Evolutionary conservation across 1,140 invertebrate species (phyloP).

Genomic region (Rhopalosiphum maidis): DNA sequence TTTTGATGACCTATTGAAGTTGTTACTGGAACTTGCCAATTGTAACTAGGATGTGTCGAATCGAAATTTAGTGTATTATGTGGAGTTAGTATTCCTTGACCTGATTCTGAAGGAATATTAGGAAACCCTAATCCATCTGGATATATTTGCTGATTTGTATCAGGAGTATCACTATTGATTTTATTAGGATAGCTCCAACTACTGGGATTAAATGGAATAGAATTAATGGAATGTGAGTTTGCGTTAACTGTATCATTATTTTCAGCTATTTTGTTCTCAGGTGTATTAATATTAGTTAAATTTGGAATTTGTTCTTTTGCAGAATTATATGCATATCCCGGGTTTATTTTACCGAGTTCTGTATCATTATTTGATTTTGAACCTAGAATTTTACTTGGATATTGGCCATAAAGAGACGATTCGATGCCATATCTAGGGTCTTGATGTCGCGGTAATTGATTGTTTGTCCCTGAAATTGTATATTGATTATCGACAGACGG

Average conservation of each 20-base stretch:
- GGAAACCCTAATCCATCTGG: conserved; percentile 16
- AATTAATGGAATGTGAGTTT: neutral
- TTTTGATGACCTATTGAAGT: neutral
- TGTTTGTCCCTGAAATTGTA: neutral
- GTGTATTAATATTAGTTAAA: neutral
- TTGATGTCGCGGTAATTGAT: neutral
- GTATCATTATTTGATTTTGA: neutral
- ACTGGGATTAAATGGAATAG: neutral
- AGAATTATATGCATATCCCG: neutral
- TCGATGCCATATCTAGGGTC: neutral
- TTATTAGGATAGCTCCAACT: neutral
- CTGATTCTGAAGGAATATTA: neutral
- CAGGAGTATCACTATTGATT: neutral
- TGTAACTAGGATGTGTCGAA: conserved; percentile 7
- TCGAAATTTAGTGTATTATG: neutral
- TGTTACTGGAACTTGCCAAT: neutral
- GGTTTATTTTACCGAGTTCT: neutral
- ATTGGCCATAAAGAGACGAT: neutral
- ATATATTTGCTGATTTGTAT: neutral
- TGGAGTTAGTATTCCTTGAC: conserved; percentile 6
- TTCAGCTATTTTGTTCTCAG: neutral
- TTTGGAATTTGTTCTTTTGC: neutral
- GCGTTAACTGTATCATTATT: neutral
- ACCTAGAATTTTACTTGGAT: neutral
- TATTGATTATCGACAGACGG: neutral